Base-by-base conservation (phyloP, 2,113 vertebrate species). In the Hiodon alosoides region DNA sequence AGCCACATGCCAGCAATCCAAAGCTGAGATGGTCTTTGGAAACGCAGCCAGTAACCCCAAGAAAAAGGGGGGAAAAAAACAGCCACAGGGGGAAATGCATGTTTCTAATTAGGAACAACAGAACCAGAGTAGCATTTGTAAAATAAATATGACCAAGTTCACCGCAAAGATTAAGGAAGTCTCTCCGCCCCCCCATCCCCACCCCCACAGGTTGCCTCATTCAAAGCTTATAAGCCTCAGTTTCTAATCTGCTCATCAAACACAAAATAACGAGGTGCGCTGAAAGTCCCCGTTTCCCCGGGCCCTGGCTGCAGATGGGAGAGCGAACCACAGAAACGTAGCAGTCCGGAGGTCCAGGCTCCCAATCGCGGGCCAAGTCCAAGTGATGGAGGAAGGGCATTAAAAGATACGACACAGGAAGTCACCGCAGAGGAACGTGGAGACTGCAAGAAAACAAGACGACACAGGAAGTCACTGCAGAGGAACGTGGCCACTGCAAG, bases 91-190 rank as follows among this genome's bases (percentile, higher is more conserved):
- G 61, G 48, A n/a, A 54, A 48, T 16, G 31, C 7, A 14, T 58
- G 73, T 48, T 67, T 67, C 65, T 17, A 14, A 74, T 74, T 51
- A 74, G 17, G 9, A 59, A 47, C 52, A 16, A 50, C 64, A 10
- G 7, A 14, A 16, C 31, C 31, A 10, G 62, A 7, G 55, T 3
- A 8, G 52, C n/a, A n/a, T 16, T 54, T 9, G 31, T 7, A 17
- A 70, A 54, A 53, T 17, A 54, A 54, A 17, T 54, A n/a, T 55
- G 2, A 64, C 11, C 14, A 16, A 16, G 52, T 54, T 16, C 52
- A 71, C 8, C 4, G 55, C 17, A 7, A 5, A 2, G 61, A 31
- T 31, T 31, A 31, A 31, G 61, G 16, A 16, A 17, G 17, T 6
- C 3, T 64, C 3, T 64, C 14, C 61, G 61, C 7, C 3, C 61